These are phyloP conservation scores for Drosophila meridiana DNA, from an alignment of 2,888 invertebrate genomes.

Conservation along the genomic window DNA sequence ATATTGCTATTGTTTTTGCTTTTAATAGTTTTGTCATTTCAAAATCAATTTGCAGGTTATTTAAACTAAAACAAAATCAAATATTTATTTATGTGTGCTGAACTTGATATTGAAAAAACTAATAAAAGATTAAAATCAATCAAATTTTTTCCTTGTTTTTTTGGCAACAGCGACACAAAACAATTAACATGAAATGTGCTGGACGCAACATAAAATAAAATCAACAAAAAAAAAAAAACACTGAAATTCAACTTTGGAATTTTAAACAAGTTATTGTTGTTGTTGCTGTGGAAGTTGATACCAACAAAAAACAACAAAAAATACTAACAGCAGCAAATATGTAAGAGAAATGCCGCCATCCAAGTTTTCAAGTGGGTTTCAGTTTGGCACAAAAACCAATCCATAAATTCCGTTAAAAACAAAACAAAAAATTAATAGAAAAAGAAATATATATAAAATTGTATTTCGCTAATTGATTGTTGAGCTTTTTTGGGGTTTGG, in stretches of 20 bases:
- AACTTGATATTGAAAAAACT: slow-evolving; percentile 60
- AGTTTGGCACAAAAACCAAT: slow-evolving; percentile 6
- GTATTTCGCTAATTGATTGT: slow-evolving; percentile 64
- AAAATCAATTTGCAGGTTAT: slow-evolving; percentile 34
- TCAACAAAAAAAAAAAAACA: not conserved
- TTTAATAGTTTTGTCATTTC: slow-evolving; percentile 24
- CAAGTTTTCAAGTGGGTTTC: slow-evolving; percentile 37
- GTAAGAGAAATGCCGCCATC: slow-evolving; percentile 52
- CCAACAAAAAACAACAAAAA: slow-evolving; percentile 5
- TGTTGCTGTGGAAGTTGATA: slow-evolving; percentile 21
- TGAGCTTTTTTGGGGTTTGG: slow-evolving; percentile 24
- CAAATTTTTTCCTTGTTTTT: slow-evolving; percentile 30
- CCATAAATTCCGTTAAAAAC: slow-evolving; percentile 11
- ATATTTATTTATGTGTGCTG: slow-evolving; percentile 29
- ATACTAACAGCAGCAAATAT: slow-evolving; percentile 19
- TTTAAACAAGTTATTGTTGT: slow-evolving; percentile 45
- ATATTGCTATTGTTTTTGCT: slow-evolving; percentile 14
- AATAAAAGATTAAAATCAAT: slow-evolving; percentile 49
- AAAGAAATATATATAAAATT: slow-evolving; percentile 15
- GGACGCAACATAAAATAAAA: slow-evolving; percentile 31
- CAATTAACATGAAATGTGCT: slow-evolving; percentile 59
- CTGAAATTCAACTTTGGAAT: slow-evolving; percentile 55
- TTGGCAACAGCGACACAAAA: slow-evolving; percentile 42
- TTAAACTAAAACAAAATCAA: slow-evolving; percentile 51
- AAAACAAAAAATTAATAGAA: slow-evolving; percentile 8